phyloP scores from a whole-genome alignment of 2,888 invertebrate genomes.

The Maniola hyperantus region DNA sequence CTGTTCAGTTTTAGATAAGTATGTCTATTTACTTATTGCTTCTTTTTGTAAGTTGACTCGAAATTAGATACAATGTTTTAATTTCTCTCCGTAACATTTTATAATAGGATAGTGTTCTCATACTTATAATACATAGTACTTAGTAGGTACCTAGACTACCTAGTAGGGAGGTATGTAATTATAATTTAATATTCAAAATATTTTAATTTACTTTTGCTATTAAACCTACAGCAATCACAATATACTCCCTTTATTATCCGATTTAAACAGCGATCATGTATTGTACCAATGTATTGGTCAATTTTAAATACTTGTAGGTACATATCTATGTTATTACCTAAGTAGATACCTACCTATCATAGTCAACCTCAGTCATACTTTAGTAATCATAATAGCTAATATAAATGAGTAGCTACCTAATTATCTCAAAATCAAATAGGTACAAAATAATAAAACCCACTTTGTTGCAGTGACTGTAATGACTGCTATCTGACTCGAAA shows the following conservation, averaged over 20 bases:
- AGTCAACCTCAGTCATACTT: background rate
- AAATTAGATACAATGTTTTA: no score
- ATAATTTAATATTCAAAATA: background rate
- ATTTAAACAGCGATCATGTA: background rate
- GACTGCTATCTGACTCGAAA: constrained; percentile 45
- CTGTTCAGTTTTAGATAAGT: no score
- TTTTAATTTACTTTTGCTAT: background rate
- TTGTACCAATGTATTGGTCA: background rate
- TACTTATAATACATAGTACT: no score
- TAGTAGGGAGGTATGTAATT: no score
- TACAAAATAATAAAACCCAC: constrained; percentile 19
- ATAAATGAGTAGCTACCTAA: constrained; percentile 10
- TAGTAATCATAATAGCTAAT: constrained; percentile 14
- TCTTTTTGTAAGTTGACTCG: no score
- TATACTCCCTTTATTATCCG: background rate
- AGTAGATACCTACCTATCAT: background rate
- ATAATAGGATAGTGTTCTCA: no score
- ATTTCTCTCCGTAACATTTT: no score
- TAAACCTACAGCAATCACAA: background rate
- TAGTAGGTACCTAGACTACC: background rate
- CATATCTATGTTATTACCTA: background rate
- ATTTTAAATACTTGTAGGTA: no score
- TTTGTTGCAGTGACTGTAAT: constrained; percentile 31
- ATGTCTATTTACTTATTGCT: no score
- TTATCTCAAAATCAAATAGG: constrained; percentile 19